These are phyloP conservation scores for Oxyteleia sp. DNA, from an alignment of 2,888 invertebrate genomes.

Conservation along the genomic window DNA sequence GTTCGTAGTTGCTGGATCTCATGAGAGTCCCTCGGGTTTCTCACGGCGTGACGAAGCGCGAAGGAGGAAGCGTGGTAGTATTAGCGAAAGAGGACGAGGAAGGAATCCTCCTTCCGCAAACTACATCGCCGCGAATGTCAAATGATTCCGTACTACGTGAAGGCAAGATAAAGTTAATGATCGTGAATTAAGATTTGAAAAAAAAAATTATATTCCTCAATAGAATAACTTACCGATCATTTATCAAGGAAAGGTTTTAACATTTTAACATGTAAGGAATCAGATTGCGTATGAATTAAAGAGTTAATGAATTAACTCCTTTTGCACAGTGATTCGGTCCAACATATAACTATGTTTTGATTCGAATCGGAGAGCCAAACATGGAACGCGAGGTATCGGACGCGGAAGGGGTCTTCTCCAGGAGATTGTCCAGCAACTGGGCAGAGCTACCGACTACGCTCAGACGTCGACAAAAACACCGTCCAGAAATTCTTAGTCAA, in stretches of 20 bases:
- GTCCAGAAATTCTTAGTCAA: constrained; percentile 85
- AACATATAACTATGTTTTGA: constrained; percentile 47
- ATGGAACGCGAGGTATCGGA: constrained; percentile 86
- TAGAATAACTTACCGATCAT: constrained; percentile 13
- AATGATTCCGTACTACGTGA: constrained; percentile 58
- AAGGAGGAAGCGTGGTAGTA: constrained; percentile 75
- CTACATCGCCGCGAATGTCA: constrained; percentile 72
- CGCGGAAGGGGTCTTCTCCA: constrained; percentile 84
- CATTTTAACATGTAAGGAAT: not conserved
- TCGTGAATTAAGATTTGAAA: constrained; percentile 52
- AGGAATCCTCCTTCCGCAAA: constrained; percentile 74
- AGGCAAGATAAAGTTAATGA: constrained; percentile 69
- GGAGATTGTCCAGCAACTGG: constrained; percentile 84
- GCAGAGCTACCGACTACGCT: constrained; percentile 87
- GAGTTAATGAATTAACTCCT: not conserved
- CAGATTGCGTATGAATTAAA: not conserved
- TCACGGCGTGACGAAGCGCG: constrained; percentile 78
- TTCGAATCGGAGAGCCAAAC: constrained; percentile 42
- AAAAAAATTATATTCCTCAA: constrained; percentile 7
- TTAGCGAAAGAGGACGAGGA: constrained; percentile 73
- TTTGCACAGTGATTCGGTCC: constrained; percentile 33
- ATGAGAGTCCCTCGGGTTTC: constrained; percentile 79
- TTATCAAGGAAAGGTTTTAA: constrained; percentile 37
- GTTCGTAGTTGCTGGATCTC: constrained; percentile 80
- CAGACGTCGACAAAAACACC: constrained; percentile 84